Percentiles rank a stretch among this genome's conserved stretches.
Evolutionary conservation across 2,113 vertebrate genomes (phyloP).

Genomic region (Paracanthobrama guichenoti): DNA sequence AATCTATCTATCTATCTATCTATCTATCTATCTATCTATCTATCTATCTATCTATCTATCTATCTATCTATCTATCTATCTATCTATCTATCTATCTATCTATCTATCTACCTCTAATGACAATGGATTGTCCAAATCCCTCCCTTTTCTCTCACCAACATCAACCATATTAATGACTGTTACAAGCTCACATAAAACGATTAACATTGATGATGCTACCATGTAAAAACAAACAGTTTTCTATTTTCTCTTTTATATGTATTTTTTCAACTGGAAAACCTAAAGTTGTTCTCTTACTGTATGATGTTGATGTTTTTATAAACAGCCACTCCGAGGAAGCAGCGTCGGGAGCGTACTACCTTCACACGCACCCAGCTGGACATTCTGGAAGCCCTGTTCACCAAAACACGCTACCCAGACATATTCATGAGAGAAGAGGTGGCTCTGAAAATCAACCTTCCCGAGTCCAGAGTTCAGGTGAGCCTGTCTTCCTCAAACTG

Average conservation of each 20-base stretch:
- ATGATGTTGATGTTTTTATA: constrained; percentile 32
- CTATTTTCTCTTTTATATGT: neutral
- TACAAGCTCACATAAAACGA: neutral
- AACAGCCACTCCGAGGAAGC: constrained; percentile 80
- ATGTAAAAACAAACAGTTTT: neutral
- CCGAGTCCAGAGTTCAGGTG: constrained; percentile 74
- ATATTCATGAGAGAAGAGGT: constrained; percentile 89
- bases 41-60: constrained; percentile 28
- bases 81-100: constrained; percentile 34
- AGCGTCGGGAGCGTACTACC: constrained; percentile 82
- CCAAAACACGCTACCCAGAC: constrained; percentile 86
- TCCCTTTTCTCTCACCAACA: neutral
- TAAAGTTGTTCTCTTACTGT: neutral
- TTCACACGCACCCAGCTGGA: constrained; percentile 85
- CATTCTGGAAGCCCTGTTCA: constrained; percentile 82
- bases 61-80: constrained; percentile 34
- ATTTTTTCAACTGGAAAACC: neutral
- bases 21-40: neutral
- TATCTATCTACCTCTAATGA: constrained; percentile 3
- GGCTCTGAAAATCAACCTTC: constrained; percentile 85
- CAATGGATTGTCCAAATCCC: neutral
- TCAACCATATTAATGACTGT: neutral
- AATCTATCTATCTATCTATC: constrained; percentile 25
- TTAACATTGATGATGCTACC: neutral
- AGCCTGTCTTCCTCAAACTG: neutral